Percentiles rank a stretch among this genome's conserved stretches.
These are phyloP conservation scores for Manis javanica DNA, from an alignment of 2,797 vertebrate species.

Conservation along the genomic window DNA sequence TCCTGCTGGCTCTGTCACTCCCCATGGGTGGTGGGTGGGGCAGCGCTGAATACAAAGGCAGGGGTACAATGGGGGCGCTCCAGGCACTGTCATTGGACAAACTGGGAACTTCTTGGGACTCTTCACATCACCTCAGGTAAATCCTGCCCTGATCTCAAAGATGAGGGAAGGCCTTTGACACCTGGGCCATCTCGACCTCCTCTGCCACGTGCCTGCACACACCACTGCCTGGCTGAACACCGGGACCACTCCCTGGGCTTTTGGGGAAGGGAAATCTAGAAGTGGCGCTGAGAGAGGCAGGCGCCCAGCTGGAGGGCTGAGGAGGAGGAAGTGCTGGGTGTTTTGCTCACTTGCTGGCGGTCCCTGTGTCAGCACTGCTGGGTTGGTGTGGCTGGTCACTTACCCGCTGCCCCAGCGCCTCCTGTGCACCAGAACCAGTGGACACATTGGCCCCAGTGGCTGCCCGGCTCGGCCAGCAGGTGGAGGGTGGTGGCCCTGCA, in stretches of 20 bases:
- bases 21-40: not conserved
- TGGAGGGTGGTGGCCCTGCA: constrained; percentile 80
- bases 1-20: not conserved
- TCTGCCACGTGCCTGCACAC: not conserved
- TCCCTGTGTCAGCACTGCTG: constrained; percentile 73
- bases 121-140: not conserved
- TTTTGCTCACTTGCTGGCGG: constrained; percentile 70
- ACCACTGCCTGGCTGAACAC: not conserved
- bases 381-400: constrained; percentile 80
- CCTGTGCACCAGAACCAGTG: constrained; percentile 60
- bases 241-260: not conserved
- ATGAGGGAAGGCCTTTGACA: not conserved
- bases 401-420: constrained; percentile 77
- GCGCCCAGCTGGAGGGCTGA: not conserved
- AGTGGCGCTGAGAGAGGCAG: not conserved
- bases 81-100: not conserved
- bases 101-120: not conserved
- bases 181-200: rapidly evolving
- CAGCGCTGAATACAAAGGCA: not conserved
- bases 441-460: not conserved
- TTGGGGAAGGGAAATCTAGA: constrained; percentile 27
- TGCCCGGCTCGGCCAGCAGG: constrained; percentile 77
- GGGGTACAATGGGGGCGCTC: not conserved
- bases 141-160: not conserved
- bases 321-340: constrained; percentile 21